Conservation (phyloP, 2,113 vertebrate species). For the Psephotus haematonotus region DNA sequence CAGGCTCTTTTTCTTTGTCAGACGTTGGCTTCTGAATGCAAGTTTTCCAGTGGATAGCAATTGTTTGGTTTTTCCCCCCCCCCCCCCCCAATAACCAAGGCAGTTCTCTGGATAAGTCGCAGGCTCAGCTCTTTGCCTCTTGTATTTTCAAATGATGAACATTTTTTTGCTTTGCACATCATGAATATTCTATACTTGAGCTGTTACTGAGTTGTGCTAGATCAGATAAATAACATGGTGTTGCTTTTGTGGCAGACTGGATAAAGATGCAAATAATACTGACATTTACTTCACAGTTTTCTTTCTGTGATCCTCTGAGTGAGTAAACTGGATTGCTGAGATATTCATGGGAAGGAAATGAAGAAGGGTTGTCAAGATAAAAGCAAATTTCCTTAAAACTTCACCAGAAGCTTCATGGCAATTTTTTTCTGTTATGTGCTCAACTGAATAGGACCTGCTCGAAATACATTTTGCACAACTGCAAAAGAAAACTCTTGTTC, state of each 20-base stretch:
- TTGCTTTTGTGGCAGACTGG: slow-evolving; percentile 66
- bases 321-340: slow-evolving; percentile 66
- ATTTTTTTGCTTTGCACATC: slow-evolving; percentile 54
- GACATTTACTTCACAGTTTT: slow-evolving; percentile 69
- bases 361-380: slow-evolving; percentile 55
- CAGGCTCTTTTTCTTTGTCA: slow-evolving; percentile 5
- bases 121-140: slow-evolving; percentile 10
- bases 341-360: slow-evolving; percentile 60
- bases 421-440: slow-evolving; percentile 41
- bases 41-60: not conserved
- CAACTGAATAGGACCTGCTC: slow-evolving; percentile 32
- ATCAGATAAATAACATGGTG: slow-evolving; percentile 65
- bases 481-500: slow-evolving; percentile 7
- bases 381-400: slow-evolving; percentile 63
- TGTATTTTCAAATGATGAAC: slow-evolving; percentile 50
- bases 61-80: not conserved
- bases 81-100: not conserved
- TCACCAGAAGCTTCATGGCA: slow-evolving; percentile 49
- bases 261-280: slow-evolving; percentile 69
- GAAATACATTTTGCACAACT: not conserved
- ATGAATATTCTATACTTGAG: slow-evolving; percentile 62
- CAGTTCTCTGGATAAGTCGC: not conserved
- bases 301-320: slow-evolving; percentile 61
- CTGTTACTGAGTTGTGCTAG: slow-evolving; percentile 56
- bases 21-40: not conserved